Evolutionary conservation across 2,888 invertebrate species (phyloP).

Genomic region (Incurvaria masculella): DNA sequence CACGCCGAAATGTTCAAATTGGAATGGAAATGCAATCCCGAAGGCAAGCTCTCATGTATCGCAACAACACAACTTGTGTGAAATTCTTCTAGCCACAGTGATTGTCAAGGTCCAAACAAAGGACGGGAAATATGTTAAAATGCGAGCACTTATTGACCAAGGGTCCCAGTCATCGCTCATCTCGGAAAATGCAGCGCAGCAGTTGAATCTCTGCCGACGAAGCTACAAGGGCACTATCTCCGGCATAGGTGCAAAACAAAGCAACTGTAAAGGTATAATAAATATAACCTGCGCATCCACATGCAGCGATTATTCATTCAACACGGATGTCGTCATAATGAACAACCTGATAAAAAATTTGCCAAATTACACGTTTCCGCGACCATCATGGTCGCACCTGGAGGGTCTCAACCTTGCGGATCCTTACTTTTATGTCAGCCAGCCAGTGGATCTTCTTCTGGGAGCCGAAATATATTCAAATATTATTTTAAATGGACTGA

Average conservation of each 20-base stretch:
- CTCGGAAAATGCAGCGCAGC: no score
- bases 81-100: no score
- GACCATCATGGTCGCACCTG: constrained; percentile 13
- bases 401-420: constrained; percentile 14
- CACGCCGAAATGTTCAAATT: no score
- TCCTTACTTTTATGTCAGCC: constrained; percentile 10
- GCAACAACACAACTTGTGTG: no score
- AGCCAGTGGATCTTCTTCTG: constrained; percentile 3
- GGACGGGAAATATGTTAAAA: no score
- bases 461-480: constrained; percentile 14
- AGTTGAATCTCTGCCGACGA: no score
- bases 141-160: no score
- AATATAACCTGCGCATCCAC: constrained; percentile 1
- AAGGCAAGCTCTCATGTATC: no score
- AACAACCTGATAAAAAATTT: constrained; percentile 4
- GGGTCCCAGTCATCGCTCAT: no score
- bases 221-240: neutral
- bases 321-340: constrained; percentile 4
- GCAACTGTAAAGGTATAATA: constrained; percentile 6
- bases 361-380: constrained; percentile 5
- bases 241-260: constrained; percentile 2
- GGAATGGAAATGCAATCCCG: no score
- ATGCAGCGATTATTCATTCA: constrained; percentile 3
- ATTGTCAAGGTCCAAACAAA: no score
- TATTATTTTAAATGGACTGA: constrained; percentile 6